Evolutionary conservation across 2,888 invertebrate species (phyloP), one percentile per base, ranked within the genome.

Genomic region (Drosophila monieri): DNA sequence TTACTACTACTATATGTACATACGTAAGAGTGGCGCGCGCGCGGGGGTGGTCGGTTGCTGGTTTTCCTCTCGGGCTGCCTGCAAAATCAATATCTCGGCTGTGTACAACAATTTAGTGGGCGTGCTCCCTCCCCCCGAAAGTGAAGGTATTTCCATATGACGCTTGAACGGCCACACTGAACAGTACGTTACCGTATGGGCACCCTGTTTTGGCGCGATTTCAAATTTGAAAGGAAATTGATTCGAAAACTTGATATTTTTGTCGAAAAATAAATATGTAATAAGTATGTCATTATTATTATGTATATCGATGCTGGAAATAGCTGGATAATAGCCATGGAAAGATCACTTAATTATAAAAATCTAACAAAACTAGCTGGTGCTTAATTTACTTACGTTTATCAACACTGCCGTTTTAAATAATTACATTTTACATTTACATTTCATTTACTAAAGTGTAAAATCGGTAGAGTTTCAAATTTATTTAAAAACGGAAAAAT

Each of bases 1-100:
- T 85, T 85, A 85, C 80, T 85, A 81, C 80, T 81, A 76, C 85
- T 81, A 80, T 80, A 49, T 66, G 83, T 81, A 18, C 35, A 35
- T 21, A 43, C 43, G 43, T 21, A 43, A 43, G 43, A 21, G 43
- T 21, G 43, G 43, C 85, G 77, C 80, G 59, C 80, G 71, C 76
- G 71, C 76, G 51, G 67, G 43, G 21, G 18, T 43, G 12, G 10
- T 18, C 43, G 79, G 77, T 81, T 77, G 83, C 49, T 41, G 15
- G 74, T 84, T 81, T 80, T 84, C 71, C 66, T 76, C 69, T 68
- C 57, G 58, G 41, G 21, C 41, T 57, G 37, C 46, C 71, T 65
- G 61, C 62, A 77, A 75, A 81, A 81, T 81, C 80, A 66, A 81
- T 81, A 85, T 79, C 80, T 79, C 73, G 61, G 52, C 70, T 76